Conservation (phyloP, 35 echinoderm and acorn worm species). For the Ophioderma brevispina region DNA sequence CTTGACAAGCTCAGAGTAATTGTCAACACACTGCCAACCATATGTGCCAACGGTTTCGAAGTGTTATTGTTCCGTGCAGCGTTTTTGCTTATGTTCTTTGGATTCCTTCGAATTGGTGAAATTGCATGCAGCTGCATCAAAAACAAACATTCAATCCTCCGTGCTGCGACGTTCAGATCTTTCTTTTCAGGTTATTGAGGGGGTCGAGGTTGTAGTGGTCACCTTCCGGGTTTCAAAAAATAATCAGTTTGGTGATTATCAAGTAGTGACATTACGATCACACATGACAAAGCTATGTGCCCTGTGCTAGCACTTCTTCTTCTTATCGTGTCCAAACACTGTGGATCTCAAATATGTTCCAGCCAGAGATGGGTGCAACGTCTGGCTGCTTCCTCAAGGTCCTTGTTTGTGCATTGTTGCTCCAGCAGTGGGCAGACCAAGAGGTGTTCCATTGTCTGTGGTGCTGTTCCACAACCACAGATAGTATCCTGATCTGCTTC, state of each 20-base stretch:
- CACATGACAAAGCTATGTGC: too few relatives aligned
- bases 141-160: neutral
- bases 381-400: too few relatives aligned
- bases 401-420: too few relatives aligned
- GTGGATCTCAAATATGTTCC: too few relatives aligned
- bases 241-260: neutral
- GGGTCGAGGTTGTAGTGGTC: neutral
- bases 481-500: too few relatives aligned
- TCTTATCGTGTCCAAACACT: too few relatives aligned
- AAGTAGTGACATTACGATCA: neutral
- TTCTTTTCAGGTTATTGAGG: neutral
- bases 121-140: neutral
- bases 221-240: neutral
- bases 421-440: too few relatives aligned
- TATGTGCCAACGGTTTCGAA: neutral
- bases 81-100: constrained; percentile 9
- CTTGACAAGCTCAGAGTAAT: neutral
- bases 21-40: neutral
- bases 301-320: too few relatives aligned
- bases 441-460: too few relatives aligned
- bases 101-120: constrained; percentile 14
- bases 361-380: too few relatives aligned
- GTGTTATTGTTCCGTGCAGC: neutral
- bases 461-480: too few relatives aligned
- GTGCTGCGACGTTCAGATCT: neutral